A percentile compares a stretch with the other conserved stretches of the same genome.
Evolutionary conservation across 1,140 invertebrate species (phyloP).

Genomic region (Leptopilina boulardi): DNA sequence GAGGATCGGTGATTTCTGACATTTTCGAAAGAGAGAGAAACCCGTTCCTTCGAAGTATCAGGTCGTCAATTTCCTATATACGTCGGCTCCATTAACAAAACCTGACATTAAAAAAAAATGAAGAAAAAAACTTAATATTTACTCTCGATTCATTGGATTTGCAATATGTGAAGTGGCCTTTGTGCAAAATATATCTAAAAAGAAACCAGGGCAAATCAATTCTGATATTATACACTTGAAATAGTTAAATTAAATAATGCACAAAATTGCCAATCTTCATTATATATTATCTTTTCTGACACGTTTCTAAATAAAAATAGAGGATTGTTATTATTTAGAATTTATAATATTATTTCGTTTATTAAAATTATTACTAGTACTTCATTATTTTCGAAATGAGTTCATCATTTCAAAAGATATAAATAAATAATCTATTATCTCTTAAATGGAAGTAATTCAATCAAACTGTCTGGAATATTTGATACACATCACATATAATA

Average conservation of each 20-base stretch:
- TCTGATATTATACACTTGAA: not conserved
- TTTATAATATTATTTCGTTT: too few species aligned
- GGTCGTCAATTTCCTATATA: slow-evolving; percentile 15
- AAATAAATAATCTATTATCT: slow-evolving; percentile 1
- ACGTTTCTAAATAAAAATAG: too few species aligned
- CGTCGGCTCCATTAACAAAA: slow-evolving; percentile 50
- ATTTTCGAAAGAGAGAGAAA: slow-evolving; percentile 41
- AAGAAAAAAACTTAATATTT: slow-evolving; percentile 28
- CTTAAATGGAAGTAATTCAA: slow-evolving; percentile 19
- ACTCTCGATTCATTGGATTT: slow-evolving; percentile 37
- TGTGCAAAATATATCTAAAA: slow-evolving; percentile 10
- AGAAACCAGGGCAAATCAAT: not conserved
- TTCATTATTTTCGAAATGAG: not conserved
- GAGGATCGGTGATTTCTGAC: slow-evolving; percentile 42
- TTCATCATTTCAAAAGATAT: not conserved
- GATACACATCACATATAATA: not conserved
- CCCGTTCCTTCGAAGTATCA: slow-evolving; percentile 20
- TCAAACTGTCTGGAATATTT: slow-evolving; percentile 28
- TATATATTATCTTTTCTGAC: too few species aligned
- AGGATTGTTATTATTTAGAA: too few species aligned
- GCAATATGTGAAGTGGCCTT: not conserved
- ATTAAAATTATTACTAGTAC: too few species aligned
- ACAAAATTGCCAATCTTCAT: too few species aligned
- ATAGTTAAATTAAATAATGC: too few species aligned
- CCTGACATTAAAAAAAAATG: slow-evolving; percentile 44